These are phyloP conservation scores for Rallus limicola DNA, from an alignment of 2,113 vertebrate species.

Conservation along the genomic window DNA sequence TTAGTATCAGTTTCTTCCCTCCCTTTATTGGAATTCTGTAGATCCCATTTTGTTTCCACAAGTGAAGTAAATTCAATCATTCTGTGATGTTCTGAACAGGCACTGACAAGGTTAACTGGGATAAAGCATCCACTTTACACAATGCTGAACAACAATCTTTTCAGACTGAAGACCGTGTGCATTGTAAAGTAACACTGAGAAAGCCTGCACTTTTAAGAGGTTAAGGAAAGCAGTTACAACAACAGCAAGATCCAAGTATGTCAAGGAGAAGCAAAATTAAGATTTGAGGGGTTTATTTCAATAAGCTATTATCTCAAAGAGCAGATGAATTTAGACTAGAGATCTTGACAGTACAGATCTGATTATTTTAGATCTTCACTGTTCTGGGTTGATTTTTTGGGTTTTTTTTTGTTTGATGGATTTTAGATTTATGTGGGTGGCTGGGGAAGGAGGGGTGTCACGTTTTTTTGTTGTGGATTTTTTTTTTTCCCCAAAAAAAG, in stretches of 20 bases:
- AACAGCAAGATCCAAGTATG: not conserved
- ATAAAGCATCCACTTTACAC: not conserved
- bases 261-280: conserved; percentile 19
- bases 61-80: not conserved
- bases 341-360: not conserved
- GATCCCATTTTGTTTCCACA: not conserved
- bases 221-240: not conserved
- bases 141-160: not conserved
- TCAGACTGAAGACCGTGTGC: rapidly evolving
- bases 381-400: not conserved
- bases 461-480: not conserved
- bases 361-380: not conserved
- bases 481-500: no score
- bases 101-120: not conserved
- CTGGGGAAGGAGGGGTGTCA: no score
- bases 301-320: not conserved
- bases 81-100: not conserved
- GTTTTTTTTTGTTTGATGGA: not conserved
- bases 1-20: not conserved
- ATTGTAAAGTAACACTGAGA: not conserved
- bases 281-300: not conserved
- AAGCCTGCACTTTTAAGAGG: not conserved
- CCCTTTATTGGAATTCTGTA: not conserved
- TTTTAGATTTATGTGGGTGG: no score
- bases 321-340: not conserved